phyloP scores from a whole-genome alignment of 1,140 invertebrate genomes.

The Zaprionus davidi region DNA sequence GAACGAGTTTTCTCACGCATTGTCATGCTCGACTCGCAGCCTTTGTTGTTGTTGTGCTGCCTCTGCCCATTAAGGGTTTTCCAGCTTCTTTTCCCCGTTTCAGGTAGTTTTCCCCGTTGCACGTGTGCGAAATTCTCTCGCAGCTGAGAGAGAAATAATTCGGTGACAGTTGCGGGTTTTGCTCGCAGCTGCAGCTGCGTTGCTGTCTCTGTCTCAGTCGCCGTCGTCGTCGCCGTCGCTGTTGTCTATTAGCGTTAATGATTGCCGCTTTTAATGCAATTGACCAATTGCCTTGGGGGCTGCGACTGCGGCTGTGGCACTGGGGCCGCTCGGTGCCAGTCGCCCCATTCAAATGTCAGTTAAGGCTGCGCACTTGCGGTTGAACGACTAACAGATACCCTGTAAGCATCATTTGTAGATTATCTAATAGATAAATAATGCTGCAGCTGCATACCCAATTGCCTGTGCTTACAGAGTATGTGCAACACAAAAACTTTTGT shows the following conservation, averaged over 20 bases:
- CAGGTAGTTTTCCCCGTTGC: conserved; percentile 47
- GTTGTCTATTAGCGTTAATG: conserved; percentile 77
- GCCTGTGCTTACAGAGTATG: not conserved
- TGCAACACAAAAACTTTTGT: conserved; percentile 8
- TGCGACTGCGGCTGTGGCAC: conserved; percentile 13
- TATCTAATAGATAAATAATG: not conserved
- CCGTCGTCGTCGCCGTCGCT: not conserved
- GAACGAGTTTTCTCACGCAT: conserved; percentile 76
- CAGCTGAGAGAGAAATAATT: conserved; percentile 44
- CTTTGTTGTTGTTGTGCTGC: conserved; percentile 12
- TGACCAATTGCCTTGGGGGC: conserved; percentile 68
- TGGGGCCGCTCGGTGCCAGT: conserved; percentile 64
- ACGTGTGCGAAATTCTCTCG: conserved; percentile 67
- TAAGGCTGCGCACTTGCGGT: conserved; percentile 32
- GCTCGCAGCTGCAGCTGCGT: conserved; percentile 28
- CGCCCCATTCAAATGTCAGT: conserved; percentile 81
- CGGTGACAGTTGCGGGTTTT: conserved; percentile 47
- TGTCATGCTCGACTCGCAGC: conserved; percentile 22
- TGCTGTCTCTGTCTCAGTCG: not conserved
- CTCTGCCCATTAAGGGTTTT: conserved; percentile 65
- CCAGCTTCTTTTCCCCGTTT: conserved; percentile 35
- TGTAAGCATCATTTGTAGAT: not conserved
- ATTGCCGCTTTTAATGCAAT: conserved; percentile 75
- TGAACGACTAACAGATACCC: conserved; percentile 4
- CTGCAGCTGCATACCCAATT: not conserved